Conservation (phyloP, 2,113 vertebrate genomes). For the Bagarius yarrelli region DNA sequence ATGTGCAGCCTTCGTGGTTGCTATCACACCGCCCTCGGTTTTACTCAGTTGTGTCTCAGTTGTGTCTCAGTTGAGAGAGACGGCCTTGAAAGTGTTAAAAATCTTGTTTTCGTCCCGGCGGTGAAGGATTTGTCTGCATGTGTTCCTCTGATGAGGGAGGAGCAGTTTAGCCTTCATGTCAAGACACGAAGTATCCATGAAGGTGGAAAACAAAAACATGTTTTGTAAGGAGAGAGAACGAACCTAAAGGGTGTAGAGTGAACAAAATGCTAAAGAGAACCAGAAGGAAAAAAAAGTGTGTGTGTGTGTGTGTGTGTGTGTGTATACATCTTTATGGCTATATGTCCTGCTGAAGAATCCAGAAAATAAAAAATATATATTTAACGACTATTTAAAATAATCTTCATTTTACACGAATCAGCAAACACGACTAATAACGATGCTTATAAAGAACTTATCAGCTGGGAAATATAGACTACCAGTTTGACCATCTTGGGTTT, state of each 20-base stretch:
- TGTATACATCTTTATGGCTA: background rate
- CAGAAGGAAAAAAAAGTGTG: background rate
- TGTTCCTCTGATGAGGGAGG: background rate
- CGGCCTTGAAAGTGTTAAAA: conserved; percentile 17
- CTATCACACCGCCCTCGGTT: background rate
- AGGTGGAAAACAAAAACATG: conserved; percentile 41
- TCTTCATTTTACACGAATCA: too few relatives aligned
- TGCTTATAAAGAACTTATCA: background rate
- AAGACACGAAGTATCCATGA: conserved; percentile 12
- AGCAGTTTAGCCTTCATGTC: conserved; percentile 32
- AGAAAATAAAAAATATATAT: too few relatives aligned
- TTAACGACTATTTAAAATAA: too few relatives aligned
- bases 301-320: background rate
- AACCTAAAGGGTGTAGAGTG: background rate
- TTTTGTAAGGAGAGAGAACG: conserved; percentile 22
- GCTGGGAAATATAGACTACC: background rate
- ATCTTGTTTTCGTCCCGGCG: background rate
- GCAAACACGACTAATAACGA: background rate
- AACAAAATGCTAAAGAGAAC: background rate
- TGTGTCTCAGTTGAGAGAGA: background rate
- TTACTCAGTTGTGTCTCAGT: background rate
- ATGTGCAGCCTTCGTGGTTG: background rate
- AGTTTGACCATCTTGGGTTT: conserved; percentile 1
- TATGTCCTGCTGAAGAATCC: too few relatives aligned
- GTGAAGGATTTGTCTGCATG: background rate